Evolutionary conservation across 2,113 vertebrate genomes (phyloP).

Genomic region (Notiomystis cincta): DNA sequence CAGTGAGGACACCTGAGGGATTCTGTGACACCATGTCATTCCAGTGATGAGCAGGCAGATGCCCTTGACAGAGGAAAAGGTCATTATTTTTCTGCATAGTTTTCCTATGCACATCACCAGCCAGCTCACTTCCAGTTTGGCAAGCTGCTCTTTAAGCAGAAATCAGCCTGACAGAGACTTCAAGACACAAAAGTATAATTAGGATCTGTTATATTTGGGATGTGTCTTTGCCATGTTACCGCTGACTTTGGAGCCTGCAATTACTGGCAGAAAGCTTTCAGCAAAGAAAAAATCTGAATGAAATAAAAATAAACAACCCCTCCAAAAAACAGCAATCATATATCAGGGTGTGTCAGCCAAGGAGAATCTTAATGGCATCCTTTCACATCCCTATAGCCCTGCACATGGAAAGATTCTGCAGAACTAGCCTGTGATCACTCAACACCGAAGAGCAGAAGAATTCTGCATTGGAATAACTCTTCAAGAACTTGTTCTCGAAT

Average conservation of each 20-base stretch:
- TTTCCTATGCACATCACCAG: neutral
- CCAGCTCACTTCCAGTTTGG: neutral
- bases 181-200: neutral
- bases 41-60: neutral
- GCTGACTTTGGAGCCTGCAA: neutral
- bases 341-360: neutral
- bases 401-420: neutral
- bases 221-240: neutral
- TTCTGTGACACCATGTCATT: neutral
- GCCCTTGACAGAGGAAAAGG: neutral
- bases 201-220: neutral
- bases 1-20: neutral
- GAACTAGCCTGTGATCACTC: neutral
- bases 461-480: neutral
- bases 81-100: neutral
- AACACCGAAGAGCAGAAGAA: neutral
- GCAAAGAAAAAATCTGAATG: neutral
- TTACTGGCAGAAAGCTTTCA: neutral
- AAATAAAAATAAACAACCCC: neutral
- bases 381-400: neutral
- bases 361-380: neutral
- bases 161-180: neutral
- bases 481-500: neutral
- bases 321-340: neutral
- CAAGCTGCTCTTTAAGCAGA: neutral